Percentiles rank a stretch among this genome's conserved stretches.
These are phyloP conservation scores for Erithacus rubecula DNA, from an alignment of 2,797 vertebrate species.

Conservation along the genomic window DNA sequence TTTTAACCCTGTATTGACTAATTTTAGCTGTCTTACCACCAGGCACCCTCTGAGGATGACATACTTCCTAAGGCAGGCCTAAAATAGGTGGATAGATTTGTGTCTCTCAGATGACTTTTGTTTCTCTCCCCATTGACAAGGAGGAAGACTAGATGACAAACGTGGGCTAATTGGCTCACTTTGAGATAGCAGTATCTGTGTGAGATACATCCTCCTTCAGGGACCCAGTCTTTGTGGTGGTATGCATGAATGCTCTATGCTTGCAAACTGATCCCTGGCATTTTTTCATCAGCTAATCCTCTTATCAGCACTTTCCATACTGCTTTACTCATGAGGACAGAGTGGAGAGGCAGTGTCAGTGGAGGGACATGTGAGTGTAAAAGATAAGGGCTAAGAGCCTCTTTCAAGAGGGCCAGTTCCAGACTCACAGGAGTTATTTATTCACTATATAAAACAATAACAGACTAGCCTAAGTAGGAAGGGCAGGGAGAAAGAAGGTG, in stretches of 20 bases:
- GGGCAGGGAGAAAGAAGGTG: neutral
- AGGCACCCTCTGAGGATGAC: neutral
- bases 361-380: neutral
- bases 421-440: neutral
- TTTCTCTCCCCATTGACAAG: neutral
- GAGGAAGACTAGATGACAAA: neutral
- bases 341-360: neutral
- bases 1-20: neutral
- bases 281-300: constrained; percentile 1
- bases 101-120: neutral
- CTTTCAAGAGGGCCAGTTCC: neutral
- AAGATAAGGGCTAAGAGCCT: neutral
- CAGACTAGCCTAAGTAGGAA: neutral
- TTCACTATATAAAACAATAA: neutral
- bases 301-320: constrained; percentile 3
- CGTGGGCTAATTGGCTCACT: neutral
- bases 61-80: neutral
- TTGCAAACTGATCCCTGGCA: neutral
- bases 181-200: neutral
- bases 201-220: neutral
- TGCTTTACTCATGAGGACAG: neutral
- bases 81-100: neutral
- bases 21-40: neutral
- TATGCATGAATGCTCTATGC: neutral
- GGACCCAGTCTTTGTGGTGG: neutral